Evolutionary conservation across 37 sponge, comb jelly and placozoan genomes (phyloP).

Genomic region (Cliona cf. orientalis): DNA sequence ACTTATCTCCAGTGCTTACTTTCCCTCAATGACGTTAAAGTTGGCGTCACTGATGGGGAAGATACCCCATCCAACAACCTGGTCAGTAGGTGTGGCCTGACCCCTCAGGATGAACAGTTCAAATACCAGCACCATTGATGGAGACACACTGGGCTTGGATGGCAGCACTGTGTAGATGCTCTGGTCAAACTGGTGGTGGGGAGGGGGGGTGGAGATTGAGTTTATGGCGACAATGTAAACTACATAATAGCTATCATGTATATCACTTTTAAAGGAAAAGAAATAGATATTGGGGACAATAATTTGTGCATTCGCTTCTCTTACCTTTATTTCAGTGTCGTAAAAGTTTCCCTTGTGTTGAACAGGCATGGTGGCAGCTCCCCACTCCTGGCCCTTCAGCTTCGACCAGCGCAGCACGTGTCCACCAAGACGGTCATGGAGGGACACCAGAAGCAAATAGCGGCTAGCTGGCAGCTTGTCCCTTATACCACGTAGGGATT

Average conservation of each 20-base stretch:
- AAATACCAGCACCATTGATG: neutral
- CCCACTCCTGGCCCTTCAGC: conserved; percentile 3
- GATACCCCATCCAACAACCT: neutral
- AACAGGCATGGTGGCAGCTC: neutral
- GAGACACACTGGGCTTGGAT: neutral
- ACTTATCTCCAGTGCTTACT: neutral
- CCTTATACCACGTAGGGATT: neutral
- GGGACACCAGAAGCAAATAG: neutral
- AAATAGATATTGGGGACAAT: neutral
- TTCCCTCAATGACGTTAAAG: neutral
- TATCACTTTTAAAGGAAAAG: neutral
- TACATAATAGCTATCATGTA: no score
- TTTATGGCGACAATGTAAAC: no score
- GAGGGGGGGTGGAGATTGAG: neutral
- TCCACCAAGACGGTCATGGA: neutral
- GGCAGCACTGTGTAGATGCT: conserved; percentile 14
- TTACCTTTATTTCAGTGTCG: conserved; percentile 9
- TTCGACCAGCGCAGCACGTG: conserved; percentile 4
- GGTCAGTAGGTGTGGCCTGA: neutral
- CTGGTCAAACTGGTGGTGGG: conserved; percentile 1
- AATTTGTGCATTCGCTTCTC: neutral
- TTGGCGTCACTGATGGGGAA: conserved; percentile 3
- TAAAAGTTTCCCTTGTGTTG: neutral
- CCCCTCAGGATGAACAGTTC: neutral
- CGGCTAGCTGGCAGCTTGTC: conserved; percentile 17